A percentile compares a stretch with the other conserved stretches of the same genome.
Conservation (phyloP, 2,113 vertebrate genomes). For the Atherinomorus stipes region DNA sequence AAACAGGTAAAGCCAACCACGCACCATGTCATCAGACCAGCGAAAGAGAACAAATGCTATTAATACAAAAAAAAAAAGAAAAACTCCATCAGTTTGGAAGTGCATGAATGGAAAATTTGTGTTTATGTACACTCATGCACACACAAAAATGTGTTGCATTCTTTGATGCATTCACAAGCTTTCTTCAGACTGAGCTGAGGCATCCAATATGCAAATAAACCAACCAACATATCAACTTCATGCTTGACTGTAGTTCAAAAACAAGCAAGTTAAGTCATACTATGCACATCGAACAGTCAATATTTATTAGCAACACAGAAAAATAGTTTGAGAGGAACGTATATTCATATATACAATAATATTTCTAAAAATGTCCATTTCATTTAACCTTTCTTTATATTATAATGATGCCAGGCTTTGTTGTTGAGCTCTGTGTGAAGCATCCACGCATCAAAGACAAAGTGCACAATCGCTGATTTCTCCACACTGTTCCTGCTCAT, state of each 20-base stretch:
- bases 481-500: background rate
- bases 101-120: no score
- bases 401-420: conserved; percentile 14
- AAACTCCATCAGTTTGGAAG: no score
- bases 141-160: no score
- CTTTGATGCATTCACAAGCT: no score
- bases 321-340: conserved; percentile 45
- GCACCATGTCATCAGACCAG: background rate
- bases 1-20: background rate
- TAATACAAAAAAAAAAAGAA: background rate
- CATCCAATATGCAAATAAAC: no score
- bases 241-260: background rate
- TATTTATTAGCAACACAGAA: conserved; percentile 27
- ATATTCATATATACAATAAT: background rate
- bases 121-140: no score
- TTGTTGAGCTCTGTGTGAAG: background rate
- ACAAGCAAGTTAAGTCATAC: background rate
- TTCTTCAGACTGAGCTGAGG: no score
- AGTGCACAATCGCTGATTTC: no score
- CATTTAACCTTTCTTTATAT: conserved; percentile 15
- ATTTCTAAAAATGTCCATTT: background rate
- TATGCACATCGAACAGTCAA: background rate
- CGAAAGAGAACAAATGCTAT: no score
- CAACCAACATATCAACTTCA: background rate
- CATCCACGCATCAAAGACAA: background rate